Evolutionary conservation across 2,888 invertebrate genomes (phyloP), one percentile per base, ranked within the genome.

Genomic region (Masnerella sp.): DNA sequence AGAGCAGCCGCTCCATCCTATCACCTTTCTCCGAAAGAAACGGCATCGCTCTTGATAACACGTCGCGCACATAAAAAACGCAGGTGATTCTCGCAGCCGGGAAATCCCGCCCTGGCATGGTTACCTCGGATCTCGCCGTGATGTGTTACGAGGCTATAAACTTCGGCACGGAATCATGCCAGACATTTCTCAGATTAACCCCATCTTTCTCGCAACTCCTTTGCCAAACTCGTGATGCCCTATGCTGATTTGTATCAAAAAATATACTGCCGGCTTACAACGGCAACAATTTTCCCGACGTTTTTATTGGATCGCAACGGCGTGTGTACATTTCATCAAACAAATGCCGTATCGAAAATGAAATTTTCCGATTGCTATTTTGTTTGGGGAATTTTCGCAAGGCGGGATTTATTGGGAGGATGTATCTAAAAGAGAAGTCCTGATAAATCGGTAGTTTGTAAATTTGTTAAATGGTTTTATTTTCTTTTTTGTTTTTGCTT

Each of bases 141-240:
- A 65, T 65, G 68, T 62, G 79, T 83, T 83, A 84, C 81, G 82
- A 80, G 74, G 80, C 81, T 80, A 85, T 84, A 85, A 83, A 85
- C 79, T 79, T 80, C 77, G 75, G 76, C 79, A 79, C 76, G 76
- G 78, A 83, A 81, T 83, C 79, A 79, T 81, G 80, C 78, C 80
- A 81, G 82, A 82, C 81, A 83, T 83, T 81, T 82, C 80, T 74
- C 78, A 81, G 82, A 84, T 85, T 84, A 85, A 81, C 77, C 74
- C 74, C 75, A 71, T 76, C 70, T 72, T 65, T 64, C 43, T 70
- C 51, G 18, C 22, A 59, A 56, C 58, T 49, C 34, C 32, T 47
- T 58, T 34, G 45, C 34, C 43, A 61, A 51, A 47, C 43, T 58
- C 52, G 32, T 25, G 30, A 56, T 45, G 15, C 22, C 20, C 15